Conservation (phyloP, 2,113 vertebrate genomes). For the Cheilinus undulatus region DNA sequence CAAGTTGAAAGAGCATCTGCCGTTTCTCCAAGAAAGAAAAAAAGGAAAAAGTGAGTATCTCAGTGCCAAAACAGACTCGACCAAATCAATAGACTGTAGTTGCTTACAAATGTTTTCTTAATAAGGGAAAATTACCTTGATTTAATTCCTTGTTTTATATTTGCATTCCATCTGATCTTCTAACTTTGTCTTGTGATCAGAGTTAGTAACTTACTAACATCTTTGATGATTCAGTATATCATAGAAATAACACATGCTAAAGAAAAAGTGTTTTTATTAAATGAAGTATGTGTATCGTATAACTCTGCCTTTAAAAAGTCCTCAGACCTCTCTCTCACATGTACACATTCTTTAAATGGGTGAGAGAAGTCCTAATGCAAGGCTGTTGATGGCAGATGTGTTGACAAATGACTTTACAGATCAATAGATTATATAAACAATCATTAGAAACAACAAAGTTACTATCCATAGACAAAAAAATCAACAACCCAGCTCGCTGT, state of each 20-base stretch:
- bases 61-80: no score
- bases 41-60: no score
- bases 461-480: neutral
- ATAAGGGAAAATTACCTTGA: no score
- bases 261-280: neutral
- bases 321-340: no score
- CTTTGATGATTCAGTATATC: neutral
- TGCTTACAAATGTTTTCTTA: no score
- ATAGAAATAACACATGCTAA: neutral
- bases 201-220: no score
- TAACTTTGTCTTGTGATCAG: no score
- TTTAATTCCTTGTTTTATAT: no score
- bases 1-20: neutral
- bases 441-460: constrained; percentile 1
- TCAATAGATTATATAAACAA: constrained; percentile 2
- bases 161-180: no score
- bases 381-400: neutral
- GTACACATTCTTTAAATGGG: neutral
- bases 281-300: neutral
- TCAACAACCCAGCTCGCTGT: neutral
- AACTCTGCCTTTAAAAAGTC: neutral
- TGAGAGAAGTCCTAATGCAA: neutral
- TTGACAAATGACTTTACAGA: constrained; percentile 3
- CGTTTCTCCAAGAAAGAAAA: neutral
- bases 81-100: no score